These are phyloP conservation scores for Porites evermanni DNA, from an alignment of 92 coral and sea anemone species.

Conservation along the genomic window DNA sequence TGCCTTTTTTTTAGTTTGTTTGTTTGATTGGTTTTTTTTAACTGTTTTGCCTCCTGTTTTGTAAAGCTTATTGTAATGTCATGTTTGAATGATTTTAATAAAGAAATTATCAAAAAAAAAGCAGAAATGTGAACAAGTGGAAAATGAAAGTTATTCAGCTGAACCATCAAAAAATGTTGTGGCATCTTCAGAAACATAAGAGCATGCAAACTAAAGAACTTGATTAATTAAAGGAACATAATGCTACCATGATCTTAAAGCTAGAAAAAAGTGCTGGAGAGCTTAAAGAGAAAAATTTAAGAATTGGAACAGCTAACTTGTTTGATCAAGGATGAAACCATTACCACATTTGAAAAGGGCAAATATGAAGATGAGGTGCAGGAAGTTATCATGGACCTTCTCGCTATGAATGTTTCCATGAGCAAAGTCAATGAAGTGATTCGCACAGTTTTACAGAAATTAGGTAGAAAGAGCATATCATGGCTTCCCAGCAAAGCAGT, in stretches of 20 bases:
- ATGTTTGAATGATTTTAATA: too few relatives aligned
- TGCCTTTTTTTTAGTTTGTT: too few relatives aligned
- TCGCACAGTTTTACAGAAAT: slow-evolving; percentile 18
- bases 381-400: slow-evolving; percentile 42
- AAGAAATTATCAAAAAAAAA: too few relatives aligned
- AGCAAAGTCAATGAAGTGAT: slow-evolving; percentile 47
- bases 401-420: slow-evolving; percentile 44
- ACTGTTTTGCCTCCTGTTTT: too few relatives aligned
- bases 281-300: slow-evolving; percentile 26
- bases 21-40: too few relatives aligned
- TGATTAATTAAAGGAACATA: slow-evolving; percentile 33
- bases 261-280: slow-evolving; percentile 40
- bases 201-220: slow-evolving; percentile 36
- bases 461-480: slow-evolving; percentile 24
- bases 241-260: slow-evolving; percentile 29
- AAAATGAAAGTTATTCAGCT: too few relatives aligned
- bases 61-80: too few relatives aligned
- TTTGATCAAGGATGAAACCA: neutral
- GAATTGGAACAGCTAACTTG: slow-evolving; percentile 7
- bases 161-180: slow-evolving; percentile 12
- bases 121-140: too few relatives aligned
- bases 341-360: slow-evolving; percentile 39
- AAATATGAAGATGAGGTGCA: slow-evolving; percentile 39
- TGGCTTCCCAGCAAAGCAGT: slow-evolving; percentile 29
- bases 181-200: slow-evolving; percentile 18